Evolutionary conservation across 92 coral and sea anemone species (phyloP).

Genomic region (Palythoa caribaeorum): DNA sequence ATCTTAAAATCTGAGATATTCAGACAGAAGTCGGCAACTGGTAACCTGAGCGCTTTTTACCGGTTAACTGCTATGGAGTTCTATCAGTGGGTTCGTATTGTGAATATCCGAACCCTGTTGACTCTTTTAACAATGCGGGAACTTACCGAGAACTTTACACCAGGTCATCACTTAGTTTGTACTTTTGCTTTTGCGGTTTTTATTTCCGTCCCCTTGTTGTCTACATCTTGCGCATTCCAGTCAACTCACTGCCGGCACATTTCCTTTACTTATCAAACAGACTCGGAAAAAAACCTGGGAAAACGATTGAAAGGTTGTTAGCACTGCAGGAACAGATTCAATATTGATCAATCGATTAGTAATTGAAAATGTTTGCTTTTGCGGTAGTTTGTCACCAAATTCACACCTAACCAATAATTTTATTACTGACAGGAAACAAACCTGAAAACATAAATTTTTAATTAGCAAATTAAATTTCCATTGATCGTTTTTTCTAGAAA

Average conservation of each 20-base stretch:
- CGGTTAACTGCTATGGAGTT: not conserved
- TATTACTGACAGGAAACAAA: not conserved
- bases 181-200: constrained; percentile 18
- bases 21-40: constrained; percentile 17
- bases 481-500: not conserved
- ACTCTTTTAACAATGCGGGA: constrained; percentile 23
- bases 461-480: constrained; percentile 13
- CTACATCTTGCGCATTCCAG: constrained; percentile 30
- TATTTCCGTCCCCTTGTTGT: constrained; percentile 17
- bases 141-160: not conserved
- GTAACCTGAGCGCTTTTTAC: not conserved
- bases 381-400: constrained; percentile 37
- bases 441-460: not conserved
- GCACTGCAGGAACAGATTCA: constrained; percentile 24
- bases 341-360: not conserved
- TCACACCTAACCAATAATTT: constrained; percentile 12
- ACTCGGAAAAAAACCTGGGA: constrained; percentile 27
- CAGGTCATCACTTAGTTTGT: not conserved
- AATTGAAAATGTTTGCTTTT: constrained; percentile 38
- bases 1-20: constrained; percentile 33
- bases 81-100: not conserved
- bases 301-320: not conserved
- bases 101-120: constrained; percentile 22
- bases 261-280: constrained; percentile 29
- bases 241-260: constrained; percentile 27